Conservation (phyloP, 2,113 vertebrate species). For the Hystrix brachyura region DNA sequence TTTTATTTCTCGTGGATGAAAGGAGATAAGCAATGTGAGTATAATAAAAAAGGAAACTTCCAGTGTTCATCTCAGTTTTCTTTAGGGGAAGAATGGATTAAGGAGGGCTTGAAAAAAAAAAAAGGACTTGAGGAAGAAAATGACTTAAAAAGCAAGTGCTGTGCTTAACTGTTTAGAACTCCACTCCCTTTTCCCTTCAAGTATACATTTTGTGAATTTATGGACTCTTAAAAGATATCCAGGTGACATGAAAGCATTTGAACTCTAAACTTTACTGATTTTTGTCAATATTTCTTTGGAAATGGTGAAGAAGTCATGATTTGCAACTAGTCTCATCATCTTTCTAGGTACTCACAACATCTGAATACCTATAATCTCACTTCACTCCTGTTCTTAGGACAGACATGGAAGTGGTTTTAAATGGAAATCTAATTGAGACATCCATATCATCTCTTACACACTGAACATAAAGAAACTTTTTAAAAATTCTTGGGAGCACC, state of each 20-base stretch:
- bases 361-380: not conserved
- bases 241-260: conserved; percentile 27
- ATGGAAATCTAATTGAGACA: conserved; percentile 37
- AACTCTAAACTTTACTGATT: conserved; percentile 40
- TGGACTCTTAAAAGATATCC: conserved; percentile 50
- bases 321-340: not conserved
- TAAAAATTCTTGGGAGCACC: not conserved
- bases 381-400: not conserved
- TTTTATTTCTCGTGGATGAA: conserved; percentile 32
- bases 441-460: not conserved
- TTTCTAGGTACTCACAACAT: not conserved
- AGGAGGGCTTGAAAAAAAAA: conserved; percentile 29
- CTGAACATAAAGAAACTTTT: not conserved
- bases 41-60: not conserved
- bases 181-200: not conserved
- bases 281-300: conserved; percentile 48
- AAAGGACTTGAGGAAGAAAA: conserved; percentile 31
- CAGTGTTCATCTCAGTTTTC: conserved; percentile 1
- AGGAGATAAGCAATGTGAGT: conserved; percentile 52
- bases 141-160: conserved; percentile 51
- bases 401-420: conserved; percentile 24
- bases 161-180: conserved; percentile 42
- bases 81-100: not conserved
- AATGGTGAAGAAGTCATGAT: not conserved
- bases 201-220: conserved; percentile 44